A percentile compares a stretch with the other conserved stretches of the same genome.
Conservation (phyloP, 2,888 invertebrate genomes). For the Nowickia ferox region DNA sequence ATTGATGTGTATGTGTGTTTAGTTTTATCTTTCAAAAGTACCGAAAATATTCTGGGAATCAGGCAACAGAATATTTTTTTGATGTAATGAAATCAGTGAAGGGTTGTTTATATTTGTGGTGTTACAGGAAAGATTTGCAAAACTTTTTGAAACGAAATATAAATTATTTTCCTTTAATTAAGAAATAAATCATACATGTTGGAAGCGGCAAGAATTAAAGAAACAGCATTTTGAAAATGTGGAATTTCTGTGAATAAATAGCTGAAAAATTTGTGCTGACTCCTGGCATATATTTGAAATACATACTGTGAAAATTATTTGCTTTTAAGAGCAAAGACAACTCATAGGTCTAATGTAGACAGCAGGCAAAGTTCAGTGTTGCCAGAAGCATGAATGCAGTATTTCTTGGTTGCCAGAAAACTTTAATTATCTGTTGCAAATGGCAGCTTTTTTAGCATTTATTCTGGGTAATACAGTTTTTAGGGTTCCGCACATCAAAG, state of each 20-base stretch:
- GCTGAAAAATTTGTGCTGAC: background rate
- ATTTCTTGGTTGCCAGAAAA: too few relatives aligned
- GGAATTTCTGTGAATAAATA: too few relatives aligned
- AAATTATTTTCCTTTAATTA: conserved; percentile 42
- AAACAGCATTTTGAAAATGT: background rate
- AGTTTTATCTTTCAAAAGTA: conserved; percentile 56
- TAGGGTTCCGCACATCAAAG: too few relatives aligned
- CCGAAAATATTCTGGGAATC: conserved; percentile 64
- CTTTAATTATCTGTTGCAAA: too few relatives aligned
- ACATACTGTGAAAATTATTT: too few relatives aligned
- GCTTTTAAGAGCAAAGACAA: too few relatives aligned
- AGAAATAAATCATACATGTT: conserved; percentile 31
- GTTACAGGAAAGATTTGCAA: conserved; percentile 6
- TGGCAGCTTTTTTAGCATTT: too few relatives aligned
- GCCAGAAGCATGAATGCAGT: too few relatives aligned
- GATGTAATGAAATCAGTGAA: conserved; percentile 14
- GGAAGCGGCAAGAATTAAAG: background rate
- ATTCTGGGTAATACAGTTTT: too few relatives aligned
- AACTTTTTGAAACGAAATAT: conserved; percentile 36
- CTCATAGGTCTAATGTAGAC: too few relatives aligned
- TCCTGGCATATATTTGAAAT: too few relatives aligned
- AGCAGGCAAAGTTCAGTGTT: too few relatives aligned
- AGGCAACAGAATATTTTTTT: conserved; percentile 15
- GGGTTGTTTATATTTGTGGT: conserved; percentile 40
- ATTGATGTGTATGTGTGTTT: background rate